Evolutionary conservation across 2,888 invertebrate genomes (phyloP).

Genomic region (Myathropa florea): DNA sequence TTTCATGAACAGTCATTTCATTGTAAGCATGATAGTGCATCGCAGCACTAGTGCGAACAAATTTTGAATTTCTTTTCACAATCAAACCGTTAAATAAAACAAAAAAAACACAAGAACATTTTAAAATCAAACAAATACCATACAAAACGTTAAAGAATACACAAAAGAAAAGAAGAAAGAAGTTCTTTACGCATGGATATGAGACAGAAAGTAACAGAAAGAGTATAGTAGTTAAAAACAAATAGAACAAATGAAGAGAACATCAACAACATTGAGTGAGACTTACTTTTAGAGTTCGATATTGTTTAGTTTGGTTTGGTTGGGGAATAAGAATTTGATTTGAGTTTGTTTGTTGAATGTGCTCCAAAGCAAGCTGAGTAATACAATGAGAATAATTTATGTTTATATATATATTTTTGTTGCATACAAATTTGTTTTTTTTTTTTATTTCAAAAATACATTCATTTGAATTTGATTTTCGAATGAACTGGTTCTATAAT

Average conservation of each 20-base stretch:
- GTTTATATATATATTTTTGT: slow-evolving; percentile 57
- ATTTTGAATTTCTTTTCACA: slow-evolving; percentile 6
- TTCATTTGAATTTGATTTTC: slow-evolving; percentile 17
- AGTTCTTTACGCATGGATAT: slow-evolving; percentile 14
- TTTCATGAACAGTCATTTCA: neutral
- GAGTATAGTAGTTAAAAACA: neutral
- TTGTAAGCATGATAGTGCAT: slow-evolving; percentile 21
- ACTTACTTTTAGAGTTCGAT: slow-evolving; percentile 70
- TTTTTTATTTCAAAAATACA: slow-evolving; percentile 18
- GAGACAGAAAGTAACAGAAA: slow-evolving; percentile 28
- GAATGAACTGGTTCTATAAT: neutral
- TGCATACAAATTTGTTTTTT: slow-evolving; percentile 71
- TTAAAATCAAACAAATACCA: neutral
- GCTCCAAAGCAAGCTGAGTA: slow-evolving; percentile 81
- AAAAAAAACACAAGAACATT: neutral
- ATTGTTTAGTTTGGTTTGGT: slow-evolving; percentile 57
- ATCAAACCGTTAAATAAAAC: slow-evolving; percentile 15
- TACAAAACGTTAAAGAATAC: slow-evolving; percentile 7
- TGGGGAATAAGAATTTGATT: slow-evolving; percentile 53
- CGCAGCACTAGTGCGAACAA: slow-evolving; percentile 27
- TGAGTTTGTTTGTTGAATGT: slow-evolving; percentile 75
- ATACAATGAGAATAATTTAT: slow-evolving; percentile 77
- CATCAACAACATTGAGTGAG: slow-evolving; percentile 59
- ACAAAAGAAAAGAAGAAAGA: neutral
- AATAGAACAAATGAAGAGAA: slow-evolving; percentile 26